These are phyloP conservation scores for Drosophila dunni DNA, from an alignment of 1,140 invertebrate genomes.

Conservation along the genomic window DNA sequence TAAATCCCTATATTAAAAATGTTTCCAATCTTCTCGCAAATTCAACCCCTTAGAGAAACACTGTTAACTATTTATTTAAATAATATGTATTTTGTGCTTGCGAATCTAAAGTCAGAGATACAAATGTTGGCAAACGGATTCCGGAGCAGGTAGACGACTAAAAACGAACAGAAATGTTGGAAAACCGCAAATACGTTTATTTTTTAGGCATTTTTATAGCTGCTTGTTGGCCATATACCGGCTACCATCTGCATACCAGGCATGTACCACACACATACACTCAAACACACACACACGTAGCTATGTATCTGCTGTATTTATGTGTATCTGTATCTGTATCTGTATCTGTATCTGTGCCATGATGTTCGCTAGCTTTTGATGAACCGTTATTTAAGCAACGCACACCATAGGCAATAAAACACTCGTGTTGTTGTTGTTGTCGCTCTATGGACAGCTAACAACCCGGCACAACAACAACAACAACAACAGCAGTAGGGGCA, in stretches of 20 bases:
- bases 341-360: constrained; percentile 36
- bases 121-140: constrained; percentile 1
- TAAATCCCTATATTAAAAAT: too few species aligned
- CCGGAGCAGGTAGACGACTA: constrained; percentile 13
- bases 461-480: constrained; percentile 13
- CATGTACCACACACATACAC: constrained; percentile 9
- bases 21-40: too few species aligned
- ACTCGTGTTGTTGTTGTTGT: constrained; percentile 23
- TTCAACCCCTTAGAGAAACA: too few species aligned
- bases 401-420: constrained; percentile 54
- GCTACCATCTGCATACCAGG: constrained; percentile 20
- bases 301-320: not conserved
- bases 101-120: constrained; percentile 1
- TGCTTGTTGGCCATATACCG: constrained; percentile 17
- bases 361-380: constrained; percentile 36
- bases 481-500: constrained; percentile 36
- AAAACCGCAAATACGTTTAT: constrained; percentile 29
- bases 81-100: not conserved
- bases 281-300: not conserved
- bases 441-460: constrained; percentile 32
- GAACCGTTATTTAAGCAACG: constrained; percentile 54
- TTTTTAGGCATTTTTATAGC: constrained; percentile 37
- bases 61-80: not conserved
- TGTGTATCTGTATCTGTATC: constrained; percentile 8
- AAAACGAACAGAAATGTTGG: constrained; percentile 12